Evolutionary conservation across 2,797 vertebrate species (phyloP).

Genomic region (Anas bernieri): DNA sequence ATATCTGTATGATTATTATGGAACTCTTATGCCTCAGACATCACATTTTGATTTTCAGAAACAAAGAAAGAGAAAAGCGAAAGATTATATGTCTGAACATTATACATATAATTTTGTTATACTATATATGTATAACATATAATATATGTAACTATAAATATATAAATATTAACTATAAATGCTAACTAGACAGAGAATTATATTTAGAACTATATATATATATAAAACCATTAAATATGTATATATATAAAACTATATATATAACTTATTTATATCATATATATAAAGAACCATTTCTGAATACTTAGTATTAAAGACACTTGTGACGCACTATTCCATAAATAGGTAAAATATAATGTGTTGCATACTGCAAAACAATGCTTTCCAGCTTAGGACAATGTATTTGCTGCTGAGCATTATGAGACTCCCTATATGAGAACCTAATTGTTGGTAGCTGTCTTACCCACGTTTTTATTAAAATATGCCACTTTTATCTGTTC

Average conservation of each 20-base stretch:
- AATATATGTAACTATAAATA: no score
- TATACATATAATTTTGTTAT: no score
- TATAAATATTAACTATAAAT: no score
- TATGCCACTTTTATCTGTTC: not conserved
- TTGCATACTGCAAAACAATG: not conserved
- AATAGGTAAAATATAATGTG: not conserved
- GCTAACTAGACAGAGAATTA: no score
- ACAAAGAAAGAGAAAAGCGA: not conserved
- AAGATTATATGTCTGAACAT: not conserved
- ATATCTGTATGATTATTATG: not conserved
- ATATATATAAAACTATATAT: no score
- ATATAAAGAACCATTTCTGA: not conserved
- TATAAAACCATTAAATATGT: no score
- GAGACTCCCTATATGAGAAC: not conserved
- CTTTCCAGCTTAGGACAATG: not conserved
- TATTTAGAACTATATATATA: no score
- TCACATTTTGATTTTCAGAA: not conserved
- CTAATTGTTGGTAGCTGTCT: not conserved
- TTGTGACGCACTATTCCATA: not conserved
- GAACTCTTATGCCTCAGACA: not conserved
- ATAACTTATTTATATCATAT: not conserved
- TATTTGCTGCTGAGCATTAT: not conserved
- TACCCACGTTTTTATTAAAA: not conserved
- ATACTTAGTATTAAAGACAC: not conserved
- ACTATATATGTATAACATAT: no score